A percentile compares a stretch with the other conserved stretches of the same genome.
Evolutionary conservation across 2,888 invertebrate species (phyloP).

Genomic region (Dicyrtoma fusca): DNA sequence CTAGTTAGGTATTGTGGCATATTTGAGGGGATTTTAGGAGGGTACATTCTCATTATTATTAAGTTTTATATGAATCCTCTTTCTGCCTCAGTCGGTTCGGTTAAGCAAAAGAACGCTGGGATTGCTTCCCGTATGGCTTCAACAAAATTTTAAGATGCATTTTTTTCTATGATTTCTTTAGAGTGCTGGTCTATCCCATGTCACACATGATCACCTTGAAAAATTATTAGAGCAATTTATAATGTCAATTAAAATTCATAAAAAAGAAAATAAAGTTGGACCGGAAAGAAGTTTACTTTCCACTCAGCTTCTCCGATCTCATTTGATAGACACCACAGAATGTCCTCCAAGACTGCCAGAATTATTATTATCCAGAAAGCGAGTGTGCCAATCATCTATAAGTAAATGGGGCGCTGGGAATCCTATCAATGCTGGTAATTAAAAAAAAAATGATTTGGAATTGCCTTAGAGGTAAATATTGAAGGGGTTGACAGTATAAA

Average conservation of each 20-base stretch:
- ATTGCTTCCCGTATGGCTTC: too few relatives aligned
- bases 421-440: conserved; percentile 45
- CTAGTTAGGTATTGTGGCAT: too few relatives aligned
- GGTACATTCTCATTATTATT: too few relatives aligned
- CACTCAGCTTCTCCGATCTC: conserved; percentile 10
- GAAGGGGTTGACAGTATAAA: too few relatives aligned
- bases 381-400: conserved; percentile 25
- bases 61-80: too few relatives aligned
- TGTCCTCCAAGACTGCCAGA: conserved; percentile 15
- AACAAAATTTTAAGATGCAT: too few relatives aligned
- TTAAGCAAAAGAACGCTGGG: too few relatives aligned
- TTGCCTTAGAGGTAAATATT: too few relatives aligned
- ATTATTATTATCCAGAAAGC: conserved; percentile 4
- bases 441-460: too few relatives aligned
- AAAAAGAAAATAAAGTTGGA: conserved; percentile 18
- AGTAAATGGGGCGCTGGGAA: conserved; percentile 22
- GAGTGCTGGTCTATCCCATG: conserved; percentile 33
- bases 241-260: neutral
- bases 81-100: too few relatives aligned
- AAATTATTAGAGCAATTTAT: conserved; percentile 31
- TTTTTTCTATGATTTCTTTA: too few relatives aligned
- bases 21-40: too few relatives aligned
- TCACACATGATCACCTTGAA: conserved; percentile 31
- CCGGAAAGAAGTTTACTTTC: conserved; percentile 22
- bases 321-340: neutral